Base-by-base conservation (phyloP, 2,888 invertebrate species). In the Agriopis aurantiaria region DNA sequence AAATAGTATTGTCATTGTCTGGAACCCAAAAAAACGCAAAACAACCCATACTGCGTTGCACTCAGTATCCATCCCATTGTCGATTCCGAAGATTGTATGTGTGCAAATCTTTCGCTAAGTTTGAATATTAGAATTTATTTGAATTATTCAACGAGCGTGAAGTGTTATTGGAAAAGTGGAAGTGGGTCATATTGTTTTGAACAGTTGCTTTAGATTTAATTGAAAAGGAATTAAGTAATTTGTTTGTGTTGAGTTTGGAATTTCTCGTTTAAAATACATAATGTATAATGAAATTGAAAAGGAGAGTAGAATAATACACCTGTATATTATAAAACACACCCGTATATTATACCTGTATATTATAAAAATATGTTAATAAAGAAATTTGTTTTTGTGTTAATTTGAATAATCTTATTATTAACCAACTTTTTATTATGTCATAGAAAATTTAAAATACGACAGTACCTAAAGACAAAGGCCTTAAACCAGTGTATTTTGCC, bases 141-240 rank as follows among this genome's bases (percentile, higher is more conserved):
- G 71, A 72, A 72, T 73, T 65, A 73, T 73, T 73, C 70, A 68
- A 46, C 68, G 68, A 70, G 60, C 68, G 73, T 62, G 65, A 71
- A 68, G 64, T 71, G 67, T 71, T 71, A 68, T 65, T 65, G 68
- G 68, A 68, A 68, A 71, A 68, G 65, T 65, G 40, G 68, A 68
- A 71, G 41, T 71, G 68, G 67, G 71, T 65, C 68, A 68, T 58
- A 71, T 68, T 71, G 64, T 67, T 67, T 41, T 64, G 63, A 59
- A 60, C 59, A 65, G 58, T 63, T 41, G 41, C 63, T 52, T 64
- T 63, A 45, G 23, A 53, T 64, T 64, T 53, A 53, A 69, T 58
- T 61, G 43, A 41, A 53, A 33, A 23, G 41, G 53, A 59, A 40
- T 63, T 48, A 10, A 65, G 58, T 65, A 23, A 52, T 65, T 53